Evolutionary conservation across 1,140 invertebrate species (phyloP), one percentile per base, ranked within the genome.

Genomic region (Theocolax elegans): DNA sequence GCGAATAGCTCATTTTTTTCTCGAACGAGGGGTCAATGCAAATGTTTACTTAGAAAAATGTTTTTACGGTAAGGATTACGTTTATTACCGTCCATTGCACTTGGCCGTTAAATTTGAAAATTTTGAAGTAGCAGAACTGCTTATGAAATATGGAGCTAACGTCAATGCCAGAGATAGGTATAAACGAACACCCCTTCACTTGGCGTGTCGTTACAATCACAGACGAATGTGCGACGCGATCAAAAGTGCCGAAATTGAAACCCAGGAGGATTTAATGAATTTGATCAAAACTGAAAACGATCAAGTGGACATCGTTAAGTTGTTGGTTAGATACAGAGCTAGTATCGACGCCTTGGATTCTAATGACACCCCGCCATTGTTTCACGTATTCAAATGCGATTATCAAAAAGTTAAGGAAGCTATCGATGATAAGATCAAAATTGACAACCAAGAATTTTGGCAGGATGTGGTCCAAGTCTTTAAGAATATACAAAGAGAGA

Each of bases 141-240:
- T 68, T 19, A 8, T 69, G 3, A 62, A 46, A 21, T 63, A 69
- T 15, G 67, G 67, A 0, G 59, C 67, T 10, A 69, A 63, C 27
- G 67, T 53, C 19, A 38, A 69, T 3, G 67, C 49, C 13, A 48
- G 27, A 9, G 67, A 69, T 13, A 35, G 35, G 2, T 63, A 27
- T 12, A 53, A 62, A 17, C 46, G 67, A 0, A 63, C 59, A 4
- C 58, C 59, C 0, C 25, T 69, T 3, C 67, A 69, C 3, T 21
- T 69, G 25, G 67, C 67, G 8, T 63, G 67, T 40, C 44, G 59
- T 3, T 69, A 27, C n/a, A 63, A 69, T 35, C 51, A n/a, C 13
- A 48, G 8, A 9, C 29, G n/a, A 13, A 38, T 69, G 0, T 62
- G 56, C 17, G 67, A 68, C 7, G 17, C 40, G 1, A 35, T 58